Base-by-base conservation (phyloP, 2,888 invertebrate genomes). In the Zygogramma bicolorata region DNA sequence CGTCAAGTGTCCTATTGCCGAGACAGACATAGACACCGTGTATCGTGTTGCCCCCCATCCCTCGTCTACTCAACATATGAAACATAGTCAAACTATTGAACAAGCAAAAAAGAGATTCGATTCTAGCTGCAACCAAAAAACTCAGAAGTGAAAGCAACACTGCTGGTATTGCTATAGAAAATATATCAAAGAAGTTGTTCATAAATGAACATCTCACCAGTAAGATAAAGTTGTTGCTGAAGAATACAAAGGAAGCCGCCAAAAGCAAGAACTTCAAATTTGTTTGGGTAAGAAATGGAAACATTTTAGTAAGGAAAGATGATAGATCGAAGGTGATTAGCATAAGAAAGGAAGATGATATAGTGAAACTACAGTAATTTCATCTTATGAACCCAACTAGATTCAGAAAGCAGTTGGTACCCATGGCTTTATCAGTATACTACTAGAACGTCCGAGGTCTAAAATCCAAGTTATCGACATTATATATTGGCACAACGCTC, bases 311-410 rank as follows among this genome's bases (percentile, higher is more conserved):
- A 8, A 27, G 62, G 18, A 63, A 40, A 46, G n/a, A 63, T 25
- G 46, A 46, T 25, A 63, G 46, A 63, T 63, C 63, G 40, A 63
- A 63, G 38, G 27, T 46, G 46, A 63, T 63, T 10, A 27, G 40
- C 22, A 42, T 63, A 15, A 10, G 29, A 34, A 34, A 61, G 1
- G 61, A 61, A 3, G 34, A 10, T 15, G 40, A 61, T 38, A 2
- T 20, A 15, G 15, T 34, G 13, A 61, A 34, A 22, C 18, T 34
- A 29, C 40, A 61, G 22, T 29, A 38, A 22, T 22, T 34, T 29
- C 22, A 25, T 63, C 29, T 42, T 27, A 5, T 40, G n/a, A 27
- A 27, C 25, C 22, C 29, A 27, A 46, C 18, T 38, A 25, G 15
- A 58, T 58, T 27, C 3, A 58, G 25, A 5, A 20, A 20, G 46